Evolutionary conservation across 2,797 vertebrate species (phyloP), one percentile per base, ranked within the genome.

Genomic region (Gadopsis bispinosus): DNA sequence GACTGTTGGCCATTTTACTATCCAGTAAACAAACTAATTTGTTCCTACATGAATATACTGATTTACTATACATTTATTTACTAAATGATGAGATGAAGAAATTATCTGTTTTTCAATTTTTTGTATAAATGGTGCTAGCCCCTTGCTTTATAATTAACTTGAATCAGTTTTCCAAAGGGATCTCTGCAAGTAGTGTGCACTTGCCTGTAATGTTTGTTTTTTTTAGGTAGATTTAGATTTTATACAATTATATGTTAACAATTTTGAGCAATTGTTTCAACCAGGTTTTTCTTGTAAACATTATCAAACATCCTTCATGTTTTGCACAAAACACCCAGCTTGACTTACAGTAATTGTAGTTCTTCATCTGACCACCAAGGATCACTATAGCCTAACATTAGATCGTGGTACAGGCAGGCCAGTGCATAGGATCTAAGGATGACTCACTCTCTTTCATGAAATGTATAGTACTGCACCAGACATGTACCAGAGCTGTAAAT

Each of bases 321-420:
- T 59, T 68, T 43, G 1, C 26, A 51, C 8, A n/a, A 12, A 31
- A 31, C 33, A 45, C 9, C 1, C 33, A 22, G 9, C n/a, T 31
- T 35, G n/a, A 50, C 4, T 47, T 19, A 19, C 35, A 22, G 20
- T 29, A 39, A 7, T 8, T 78, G 87, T 59, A 90, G n/a, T 93
- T 86, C 80, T 33, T 11, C 3, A 31, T 79, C 39, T 85, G 53
- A 33, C 90, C 93, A 91, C 76, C 45, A 75, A 35, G 77, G 83
- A 26, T 62, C 91, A 91, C 85, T 88, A 75, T 73, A 83, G 47
- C 47, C 77, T 75, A 71, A 86, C 61, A 33, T 56, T 82, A 64
- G 58, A 79, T 14, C 33, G 33, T 4, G 11, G 6, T 20, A 10
- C 7, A 43, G 8, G 3, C 37, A 60, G 55, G 7, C 17, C 5